A percentile compares a stretch with the other conserved stretches of the same genome.
Conservation (phyloP, 2,888 invertebrate genomes). For the Limnephilus auricula region DNA sequence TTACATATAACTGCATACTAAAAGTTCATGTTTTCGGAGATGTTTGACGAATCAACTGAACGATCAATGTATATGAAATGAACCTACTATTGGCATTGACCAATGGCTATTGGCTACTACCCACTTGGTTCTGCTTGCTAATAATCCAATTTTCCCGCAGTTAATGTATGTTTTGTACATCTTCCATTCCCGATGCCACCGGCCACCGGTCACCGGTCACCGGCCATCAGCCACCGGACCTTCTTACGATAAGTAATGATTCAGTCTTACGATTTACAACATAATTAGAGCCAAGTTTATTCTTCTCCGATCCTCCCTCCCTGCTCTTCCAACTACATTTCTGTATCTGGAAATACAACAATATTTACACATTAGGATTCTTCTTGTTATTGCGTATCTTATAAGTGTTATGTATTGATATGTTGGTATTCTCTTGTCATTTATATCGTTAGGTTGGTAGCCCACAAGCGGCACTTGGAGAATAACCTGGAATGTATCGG, state of each 20-base stretch:
- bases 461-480: too few relatives aligned
- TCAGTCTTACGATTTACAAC: constrained; percentile 34
- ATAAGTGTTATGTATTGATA: too few relatives aligned
- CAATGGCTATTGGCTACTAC: neutral
- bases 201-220: neutral
- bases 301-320: neutral
- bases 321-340: neutral
- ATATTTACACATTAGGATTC: neutral
- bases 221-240: neutral
- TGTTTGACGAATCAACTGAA: too few relatives aligned
- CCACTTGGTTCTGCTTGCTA: neutral
- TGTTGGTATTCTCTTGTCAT: too few relatives aligned
- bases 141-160: neutral
- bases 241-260: neutral
- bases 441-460: too few relatives aligned
- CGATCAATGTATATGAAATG: neutral
- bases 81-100: neutral
- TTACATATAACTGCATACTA: too few relatives aligned
- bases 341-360: constrained; percentile 6
- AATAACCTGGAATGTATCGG: too few relatives aligned
- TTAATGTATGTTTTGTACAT: neutral
- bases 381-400: too few relatives aligned
- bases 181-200: neutral
- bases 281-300: neutral
- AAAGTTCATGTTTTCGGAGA: too few relatives aligned